A percentile compares a stretch with the other conserved stretches of the same genome.
phyloP scores from a whole-genome alignment of 2,888 invertebrate genomes.

The Arrhopalites spinosus region DNA sequence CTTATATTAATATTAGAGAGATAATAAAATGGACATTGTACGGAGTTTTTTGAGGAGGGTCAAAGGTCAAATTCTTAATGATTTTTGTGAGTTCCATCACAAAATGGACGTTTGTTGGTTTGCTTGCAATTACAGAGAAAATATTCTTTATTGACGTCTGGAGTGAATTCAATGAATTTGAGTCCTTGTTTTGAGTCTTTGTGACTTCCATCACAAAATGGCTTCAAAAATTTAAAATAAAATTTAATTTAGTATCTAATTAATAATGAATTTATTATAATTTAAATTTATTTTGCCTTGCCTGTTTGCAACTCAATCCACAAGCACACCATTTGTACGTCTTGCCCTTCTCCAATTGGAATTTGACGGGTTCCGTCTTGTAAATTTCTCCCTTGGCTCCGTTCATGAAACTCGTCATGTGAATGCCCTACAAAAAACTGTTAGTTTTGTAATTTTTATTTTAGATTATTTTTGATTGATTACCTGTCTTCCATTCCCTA shows the following conservation, averaged over 20 bases:
- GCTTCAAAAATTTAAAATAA: conserved; percentile 19
- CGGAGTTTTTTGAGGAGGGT: too few species aligned
- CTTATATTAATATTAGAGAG: too few species aligned
- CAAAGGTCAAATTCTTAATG: not conserved
- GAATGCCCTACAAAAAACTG: too few species aligned
- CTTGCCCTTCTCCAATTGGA: conserved; percentile 36
- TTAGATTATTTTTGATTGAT: too few species aligned
- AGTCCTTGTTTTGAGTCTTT: conserved; percentile 31
- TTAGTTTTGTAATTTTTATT: too few species aligned
- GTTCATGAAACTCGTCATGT: too few species aligned
- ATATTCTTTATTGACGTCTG: conserved; percentile 26
- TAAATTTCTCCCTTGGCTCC: conserved; percentile 39
- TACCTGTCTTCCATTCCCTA: too few species aligned
- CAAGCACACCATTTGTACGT: conserved; percentile 47
- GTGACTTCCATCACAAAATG: conserved; percentile 46
- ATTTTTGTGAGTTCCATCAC: conserved; percentile 15
- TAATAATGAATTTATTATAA: not conserved
- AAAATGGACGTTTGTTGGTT: conserved; percentile 6
- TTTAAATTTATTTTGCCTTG: not conserved
- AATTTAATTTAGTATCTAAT: not conserved
- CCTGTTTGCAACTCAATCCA: conserved; percentile 43
- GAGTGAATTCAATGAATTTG: conserved; percentile 12
- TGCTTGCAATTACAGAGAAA: conserved; percentile 23
- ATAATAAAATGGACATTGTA: too few species aligned
- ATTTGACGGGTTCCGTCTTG: conserved; percentile 33